These are phyloP conservation scores for Dallia pectoralis DNA, from an alignment of 2,797 vertebrate species.

Conservation along the genomic window DNA sequence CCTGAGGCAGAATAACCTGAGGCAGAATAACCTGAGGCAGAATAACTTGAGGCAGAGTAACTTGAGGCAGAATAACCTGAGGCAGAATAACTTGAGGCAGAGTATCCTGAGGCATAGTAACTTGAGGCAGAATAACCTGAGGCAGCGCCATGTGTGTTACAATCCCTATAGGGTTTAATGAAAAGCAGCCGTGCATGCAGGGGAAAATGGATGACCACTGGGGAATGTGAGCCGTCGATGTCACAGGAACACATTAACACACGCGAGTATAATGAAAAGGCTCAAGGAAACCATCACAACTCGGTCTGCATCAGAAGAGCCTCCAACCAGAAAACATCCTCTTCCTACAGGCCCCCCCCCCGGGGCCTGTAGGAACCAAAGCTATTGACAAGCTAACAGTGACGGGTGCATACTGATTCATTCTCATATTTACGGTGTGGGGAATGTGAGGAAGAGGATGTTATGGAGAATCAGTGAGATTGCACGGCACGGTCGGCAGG, in stretches of 20 bases:
- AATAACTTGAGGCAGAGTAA: no score
- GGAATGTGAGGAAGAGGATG: neutral
- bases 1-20: no score
- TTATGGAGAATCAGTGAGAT: neutral
- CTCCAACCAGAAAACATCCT: neutral
- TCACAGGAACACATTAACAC: neutral
- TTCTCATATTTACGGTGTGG: no score
- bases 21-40: no score
- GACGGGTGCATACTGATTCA: neutral
- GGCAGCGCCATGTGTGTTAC: no score
- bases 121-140: no score
- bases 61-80: no score
- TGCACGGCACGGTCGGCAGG: neutral
- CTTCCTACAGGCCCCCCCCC: no score
- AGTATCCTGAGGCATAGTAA: no score
- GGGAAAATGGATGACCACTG: constrained; percentile 5
- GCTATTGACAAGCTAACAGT: neutral
- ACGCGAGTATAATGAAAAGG: neutral
- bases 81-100: no score
- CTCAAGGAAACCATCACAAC: neutral
- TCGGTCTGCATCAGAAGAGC: neutral
- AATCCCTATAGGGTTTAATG: neutral
- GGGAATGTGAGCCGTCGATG: neutral
- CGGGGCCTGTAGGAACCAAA: constrained; percentile 7
- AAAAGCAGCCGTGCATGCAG: neutral